Conservation (phyloP, 2,113 vertebrate genomes). For the Lipotes vexillifer region DNA sequence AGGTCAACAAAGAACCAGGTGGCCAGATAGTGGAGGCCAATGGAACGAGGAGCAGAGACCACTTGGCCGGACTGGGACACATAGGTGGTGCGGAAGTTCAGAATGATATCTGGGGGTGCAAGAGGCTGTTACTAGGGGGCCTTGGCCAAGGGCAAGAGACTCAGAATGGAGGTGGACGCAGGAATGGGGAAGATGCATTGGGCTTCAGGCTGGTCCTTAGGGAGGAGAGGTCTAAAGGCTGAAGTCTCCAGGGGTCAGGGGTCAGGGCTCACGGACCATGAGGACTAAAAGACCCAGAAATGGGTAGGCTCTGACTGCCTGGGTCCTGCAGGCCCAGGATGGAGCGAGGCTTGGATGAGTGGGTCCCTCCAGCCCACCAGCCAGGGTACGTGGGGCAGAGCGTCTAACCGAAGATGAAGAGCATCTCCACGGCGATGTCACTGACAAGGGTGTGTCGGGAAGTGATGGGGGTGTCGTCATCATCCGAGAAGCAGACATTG, state of each 20-base stretch:
- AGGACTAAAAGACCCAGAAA: not conserved
- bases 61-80: conserved; percentile 99
- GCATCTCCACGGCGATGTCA: conserved; percentile 95
- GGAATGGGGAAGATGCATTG: not conserved
- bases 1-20: conserved; percentile 99
- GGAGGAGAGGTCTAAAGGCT: not conserved
- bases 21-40: conserved; percentile 98
- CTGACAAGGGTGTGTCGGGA: conserved; percentile 91
- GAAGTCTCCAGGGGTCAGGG: not conserved
- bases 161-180: not conserved
- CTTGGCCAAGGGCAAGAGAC: not conserved
- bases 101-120: conserved; percentile 91
- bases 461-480: conserved; percentile 82
- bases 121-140: conserved; percentile 31
- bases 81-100: conserved; percentile 97
- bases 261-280: not conserved
- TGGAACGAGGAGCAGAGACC: conserved; percentile 95
- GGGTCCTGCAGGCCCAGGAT: not conserved
- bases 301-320: not conserved
- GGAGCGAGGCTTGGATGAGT: not conserved
- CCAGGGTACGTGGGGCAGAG: conserved; percentile 81
- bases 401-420: conserved; percentile 95
- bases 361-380: not conserved
- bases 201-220: not conserved
- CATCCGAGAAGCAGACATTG: conserved; percentile 93